Evolutionary conservation across 2,888 invertebrate species (phyloP).

Genomic region (Venusia cambrica): DNA sequence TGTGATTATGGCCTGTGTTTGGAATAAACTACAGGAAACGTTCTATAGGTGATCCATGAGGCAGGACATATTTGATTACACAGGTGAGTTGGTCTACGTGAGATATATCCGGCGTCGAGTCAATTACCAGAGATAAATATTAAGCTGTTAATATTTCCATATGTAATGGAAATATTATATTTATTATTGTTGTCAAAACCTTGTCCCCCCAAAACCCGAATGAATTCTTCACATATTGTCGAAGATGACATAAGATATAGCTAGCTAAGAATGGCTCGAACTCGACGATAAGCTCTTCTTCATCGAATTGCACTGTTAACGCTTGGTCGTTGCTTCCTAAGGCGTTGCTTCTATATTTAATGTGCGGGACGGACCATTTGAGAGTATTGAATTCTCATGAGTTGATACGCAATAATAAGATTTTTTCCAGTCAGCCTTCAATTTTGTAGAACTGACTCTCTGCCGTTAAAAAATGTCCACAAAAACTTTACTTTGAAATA

Average conservation of each 20-base stretch:
- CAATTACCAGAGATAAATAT: too few relatives aligned
- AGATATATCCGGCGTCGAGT: too few relatives aligned
- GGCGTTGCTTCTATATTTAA: conserved; percentile 1
- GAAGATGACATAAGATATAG: neutral
- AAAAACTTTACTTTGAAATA: conserved; percentile 6
- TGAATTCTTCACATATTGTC: conserved; percentile 6
- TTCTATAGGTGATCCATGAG: too few relatives aligned
- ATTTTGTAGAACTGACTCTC: conserved; percentile 7
- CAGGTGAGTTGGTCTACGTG: too few relatives aligned
- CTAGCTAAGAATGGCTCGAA: conserved; percentile 20
- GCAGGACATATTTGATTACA: too few relatives aligned
- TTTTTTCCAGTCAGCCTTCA: conserved; percentile 8
- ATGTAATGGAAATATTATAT: too few relatives aligned
- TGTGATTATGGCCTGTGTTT: conserved; percentile 2
- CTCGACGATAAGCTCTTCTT: conserved; percentile 24
- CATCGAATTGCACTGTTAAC: conserved; percentile 16
- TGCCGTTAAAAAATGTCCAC: conserved; percentile 7
- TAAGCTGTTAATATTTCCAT: too few relatives aligned
- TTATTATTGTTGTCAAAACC: conserved; percentile 1
- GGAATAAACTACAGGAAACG: too few relatives aligned
- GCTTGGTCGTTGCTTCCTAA: conserved; percentile 4
- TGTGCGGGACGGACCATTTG: conserved; percentile 2
- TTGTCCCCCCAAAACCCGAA: conserved; percentile 4
- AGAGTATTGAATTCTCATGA: conserved; percentile 7
- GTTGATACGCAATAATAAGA: neutral